Evolutionary conservation across 2,888 invertebrate genomes (phyloP).

Genomic region (Drosophila neoperkinsi): DNA sequence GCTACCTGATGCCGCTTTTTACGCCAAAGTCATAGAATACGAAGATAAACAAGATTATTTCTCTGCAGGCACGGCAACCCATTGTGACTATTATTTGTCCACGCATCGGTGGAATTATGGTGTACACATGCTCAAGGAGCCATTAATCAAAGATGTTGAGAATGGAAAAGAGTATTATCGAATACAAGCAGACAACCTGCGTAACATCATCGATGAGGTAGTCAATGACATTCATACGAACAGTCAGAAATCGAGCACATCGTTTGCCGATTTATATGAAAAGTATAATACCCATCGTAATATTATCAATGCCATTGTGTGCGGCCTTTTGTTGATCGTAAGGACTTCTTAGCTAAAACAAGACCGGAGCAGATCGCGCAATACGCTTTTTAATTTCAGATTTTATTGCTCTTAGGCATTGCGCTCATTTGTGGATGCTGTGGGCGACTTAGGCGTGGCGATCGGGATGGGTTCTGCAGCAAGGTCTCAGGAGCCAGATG

Average conservation of each 20-base stretch:
- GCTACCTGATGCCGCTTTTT: not conserved
- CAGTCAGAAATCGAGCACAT: constrained; percentile 27
- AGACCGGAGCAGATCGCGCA: not conserved
- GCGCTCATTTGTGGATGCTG: constrained; percentile 53
- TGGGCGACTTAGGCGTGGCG: constrained; percentile 46
- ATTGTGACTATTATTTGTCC: not conserved
- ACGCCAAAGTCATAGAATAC: not conserved
- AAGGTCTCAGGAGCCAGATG: constrained; percentile 51
- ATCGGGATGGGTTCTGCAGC: constrained; percentile 56
- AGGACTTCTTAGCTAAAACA: not conserved
- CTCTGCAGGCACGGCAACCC: fast-evolving
- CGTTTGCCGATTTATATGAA: constrained; percentile 54
- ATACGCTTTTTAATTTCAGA: constrained; percentile 19
- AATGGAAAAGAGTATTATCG: constrained; percentile 31
- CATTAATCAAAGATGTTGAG: constrained; percentile 22
- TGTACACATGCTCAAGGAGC: not conserved
- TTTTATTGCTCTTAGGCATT: constrained; percentile 36
- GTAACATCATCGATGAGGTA: constrained; percentile 47
- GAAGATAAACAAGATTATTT: not conserved
- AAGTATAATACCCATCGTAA: constrained; percentile 50
- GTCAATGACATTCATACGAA: constrained; percentile 45
- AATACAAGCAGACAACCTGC: constrained; percentile 29
- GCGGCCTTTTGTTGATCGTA: constrained; percentile 52
- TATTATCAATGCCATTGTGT: constrained; percentile 30
- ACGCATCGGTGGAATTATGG: fast-evolving